Base-by-base conservation (phyloP, 2,113 vertebrate genomes). In the Chloebia gouldiae region DNA sequence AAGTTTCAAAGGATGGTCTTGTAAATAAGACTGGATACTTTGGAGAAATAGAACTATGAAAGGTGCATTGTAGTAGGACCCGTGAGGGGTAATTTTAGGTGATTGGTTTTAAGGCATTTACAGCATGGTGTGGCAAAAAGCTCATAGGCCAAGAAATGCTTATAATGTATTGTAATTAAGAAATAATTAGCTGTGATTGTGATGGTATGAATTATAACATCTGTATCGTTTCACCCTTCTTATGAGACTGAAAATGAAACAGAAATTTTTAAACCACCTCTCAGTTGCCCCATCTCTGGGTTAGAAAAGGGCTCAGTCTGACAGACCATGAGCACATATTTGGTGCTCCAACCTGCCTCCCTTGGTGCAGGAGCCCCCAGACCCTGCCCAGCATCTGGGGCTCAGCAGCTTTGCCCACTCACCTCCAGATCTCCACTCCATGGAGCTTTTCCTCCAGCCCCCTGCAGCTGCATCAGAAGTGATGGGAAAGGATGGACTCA, bases 281-380 rank as follows among this genome's bases (percentile, higher is more conserved):
- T 45, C 44, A 45, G 44, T 21, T 45, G 44, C 44, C 44, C 44
- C 19, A 45, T 21, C 44, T 37, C 23, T 59, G 57, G n/a, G n/a
- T 37, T 9, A 17, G 57, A 4, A 37, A 24, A 37, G 15, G n/a
- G n/a, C n/a, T 35, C 5, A 25, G 15, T 59, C n/a, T 59, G 57
- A 12, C 23, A 25, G 15, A 59, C 2, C 15, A 12, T 1, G 2
- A 3, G 5, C 40, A 1, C 9, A 2, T 0, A 0, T n/a, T 35
- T 42, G 22, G 6, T 10, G 31, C 20, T 65, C 56, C 23, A 22
- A 1, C 3, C 22, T 20, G 1, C 22, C 4, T 63, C 14, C 7
- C 18, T 1, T 10, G 31, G 22, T 31, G 50, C 9, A 51, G 81
- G 35, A 83, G 17, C 45, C 2, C 61, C 45, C 65, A 71, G 75